Conservation (phyloP, 2,797 vertebrate genomes). For the Dendrocincla fuliginosa region DNA sequence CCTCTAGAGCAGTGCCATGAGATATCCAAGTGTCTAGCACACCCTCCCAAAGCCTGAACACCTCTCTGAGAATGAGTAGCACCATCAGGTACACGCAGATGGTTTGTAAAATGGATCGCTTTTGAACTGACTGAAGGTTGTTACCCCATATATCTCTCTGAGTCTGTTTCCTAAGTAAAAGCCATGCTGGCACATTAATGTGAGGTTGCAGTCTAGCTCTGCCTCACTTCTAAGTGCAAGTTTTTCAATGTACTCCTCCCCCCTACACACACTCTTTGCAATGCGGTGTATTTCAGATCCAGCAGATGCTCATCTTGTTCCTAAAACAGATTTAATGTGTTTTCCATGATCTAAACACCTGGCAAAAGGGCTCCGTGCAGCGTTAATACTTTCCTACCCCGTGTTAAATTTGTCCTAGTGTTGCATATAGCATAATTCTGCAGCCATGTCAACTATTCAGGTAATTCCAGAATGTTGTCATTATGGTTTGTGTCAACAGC, state of each 20-base stretch:
- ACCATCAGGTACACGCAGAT: neutral
- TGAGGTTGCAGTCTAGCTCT: neutral
- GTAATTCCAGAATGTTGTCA: conserved; percentile 53
- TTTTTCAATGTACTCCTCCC: neutral
- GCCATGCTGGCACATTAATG: neutral
- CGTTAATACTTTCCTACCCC: conserved; percentile 62
- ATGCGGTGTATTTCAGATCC: neutral
- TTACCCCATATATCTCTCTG: neutral
- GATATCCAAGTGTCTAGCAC: neutral
- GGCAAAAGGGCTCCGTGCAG: neutral
- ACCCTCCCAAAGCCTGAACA: neutral
- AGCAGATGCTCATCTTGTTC: conserved; percentile 34
- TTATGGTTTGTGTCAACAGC: conserved; percentile 61
- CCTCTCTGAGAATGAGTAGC: neutral
- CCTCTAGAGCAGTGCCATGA: neutral
- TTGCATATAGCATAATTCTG: conserved; percentile 39
- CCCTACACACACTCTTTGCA: neutral
- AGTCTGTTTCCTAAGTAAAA: neutral
- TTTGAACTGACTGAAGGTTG: neutral
- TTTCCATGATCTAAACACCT: conserved; percentile 58
- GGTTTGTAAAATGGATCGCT: neutral
- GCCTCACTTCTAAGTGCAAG: neutral
- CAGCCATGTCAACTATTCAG: conserved; percentile 63
- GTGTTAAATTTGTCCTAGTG: conserved; percentile 12
- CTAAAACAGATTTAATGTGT: conserved; percentile 44